A percentile compares a stretch with the other conserved stretches of the same genome.
Evolutionary conservation across 2,113 vertebrate species (phyloP).

Genomic region (Bothrops jararaca): DNA sequence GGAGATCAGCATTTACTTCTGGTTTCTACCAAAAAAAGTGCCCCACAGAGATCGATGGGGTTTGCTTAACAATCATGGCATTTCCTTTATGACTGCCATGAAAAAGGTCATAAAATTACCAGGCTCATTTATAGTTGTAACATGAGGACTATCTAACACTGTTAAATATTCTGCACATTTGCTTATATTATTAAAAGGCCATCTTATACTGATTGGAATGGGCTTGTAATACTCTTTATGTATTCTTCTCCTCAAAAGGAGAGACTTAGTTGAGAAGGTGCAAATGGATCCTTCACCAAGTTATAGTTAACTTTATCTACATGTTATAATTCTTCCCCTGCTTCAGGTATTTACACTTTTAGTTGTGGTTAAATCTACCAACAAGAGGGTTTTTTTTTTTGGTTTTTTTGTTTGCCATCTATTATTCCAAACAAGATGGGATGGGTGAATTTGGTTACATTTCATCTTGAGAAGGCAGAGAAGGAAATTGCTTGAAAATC

Average conservation of each 20-base stretch:
- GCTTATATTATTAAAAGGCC: background rate
- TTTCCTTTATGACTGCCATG: background rate
- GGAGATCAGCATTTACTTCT: background rate
- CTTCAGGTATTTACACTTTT: conserved; percentile 42
- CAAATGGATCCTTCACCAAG: conserved; percentile 61
- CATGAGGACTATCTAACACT: background rate
- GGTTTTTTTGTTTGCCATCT: conserved; percentile 36
- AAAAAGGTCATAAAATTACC: background rate
- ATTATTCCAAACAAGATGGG: conserved; percentile 52
- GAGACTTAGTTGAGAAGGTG: conserved; percentile 65
- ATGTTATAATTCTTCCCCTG: conserved; percentile 50
- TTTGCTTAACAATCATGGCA: background rate
- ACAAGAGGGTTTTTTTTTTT: conserved; percentile 6
- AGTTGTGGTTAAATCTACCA: conserved; percentile 50
- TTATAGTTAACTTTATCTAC: conserved; percentile 54
- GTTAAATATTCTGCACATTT: background rate
- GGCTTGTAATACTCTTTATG: background rate
- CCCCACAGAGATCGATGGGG: background rate
- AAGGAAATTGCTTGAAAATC: conserved; percentile 45
- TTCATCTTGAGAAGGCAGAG: conserved; percentile 36
- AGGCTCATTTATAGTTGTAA: background rate
- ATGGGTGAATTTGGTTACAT: conserved; percentile 51
- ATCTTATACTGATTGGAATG: background rate
- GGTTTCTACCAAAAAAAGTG: background rate
- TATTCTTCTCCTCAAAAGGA: conserved; percentile 20